These are phyloP conservation scores for Rhagoletis pomonella DNA, from an alignment of 1,140 invertebrate species.

Conservation along the genomic window DNA sequence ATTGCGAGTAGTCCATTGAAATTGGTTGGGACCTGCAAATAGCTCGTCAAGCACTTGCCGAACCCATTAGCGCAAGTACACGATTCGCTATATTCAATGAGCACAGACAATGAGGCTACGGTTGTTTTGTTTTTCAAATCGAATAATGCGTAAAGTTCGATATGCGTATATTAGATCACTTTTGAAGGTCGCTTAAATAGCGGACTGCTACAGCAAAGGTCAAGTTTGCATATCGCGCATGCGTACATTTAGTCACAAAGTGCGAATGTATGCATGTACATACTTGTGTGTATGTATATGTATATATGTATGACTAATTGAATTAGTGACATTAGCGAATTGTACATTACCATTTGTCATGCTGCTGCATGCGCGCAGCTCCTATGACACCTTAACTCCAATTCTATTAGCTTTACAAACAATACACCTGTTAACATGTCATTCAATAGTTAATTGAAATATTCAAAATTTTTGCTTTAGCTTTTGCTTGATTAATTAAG, in stretches of 20 bases:
- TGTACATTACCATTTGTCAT: background rate
- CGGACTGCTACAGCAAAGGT: constrained; percentile 10
- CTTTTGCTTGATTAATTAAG: background rate
- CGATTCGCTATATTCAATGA: background rate
- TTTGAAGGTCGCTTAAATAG: constrained; percentile 11
- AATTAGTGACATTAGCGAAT: background rate
- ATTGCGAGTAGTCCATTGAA: background rate
- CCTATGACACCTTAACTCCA: background rate
- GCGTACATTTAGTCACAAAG: background rate
- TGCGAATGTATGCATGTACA: background rate
- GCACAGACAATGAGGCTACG: background rate
- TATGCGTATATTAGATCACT: constrained; percentile 16
- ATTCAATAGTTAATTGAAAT: background rate
- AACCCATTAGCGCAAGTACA: background rate
- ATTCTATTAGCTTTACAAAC: background rate
- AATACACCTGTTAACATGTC: background rate
- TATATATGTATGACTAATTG: no score
- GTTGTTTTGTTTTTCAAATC: background rate
- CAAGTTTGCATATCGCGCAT: constrained; percentile 16
- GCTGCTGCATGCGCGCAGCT: background rate
- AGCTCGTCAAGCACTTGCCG: background rate
- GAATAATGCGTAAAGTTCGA: background rate
- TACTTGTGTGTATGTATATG: no score
- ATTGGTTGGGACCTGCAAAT: background rate
- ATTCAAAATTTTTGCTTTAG: background rate